phyloP scores from a whole-genome alignment of 2,888 invertebrate species.

The Teleiodes luculella region DNA sequence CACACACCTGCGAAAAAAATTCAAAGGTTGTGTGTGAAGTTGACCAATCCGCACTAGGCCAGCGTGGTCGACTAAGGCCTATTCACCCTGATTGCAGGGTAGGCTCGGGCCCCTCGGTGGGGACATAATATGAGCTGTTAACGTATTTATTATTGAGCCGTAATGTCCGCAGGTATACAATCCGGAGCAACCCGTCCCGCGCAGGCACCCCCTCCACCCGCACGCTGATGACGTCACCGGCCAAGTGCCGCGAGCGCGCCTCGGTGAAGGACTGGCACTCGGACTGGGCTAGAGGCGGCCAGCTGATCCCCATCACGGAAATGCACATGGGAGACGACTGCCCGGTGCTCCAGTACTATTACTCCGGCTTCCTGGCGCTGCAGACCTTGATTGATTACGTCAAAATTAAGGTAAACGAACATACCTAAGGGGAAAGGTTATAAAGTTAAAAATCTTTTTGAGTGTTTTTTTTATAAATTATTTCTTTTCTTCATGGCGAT shows the following conservation, averaged over 20 bases:
- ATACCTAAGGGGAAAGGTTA: too few relatives aligned
- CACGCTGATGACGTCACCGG: slow-evolving; percentile 81
- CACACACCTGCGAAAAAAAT: too few relatives aligned
- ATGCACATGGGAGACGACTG: slow-evolving; percentile 85
- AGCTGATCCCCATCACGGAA: slow-evolving; percentile 70
- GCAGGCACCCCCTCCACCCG: slow-evolving; percentile 82
- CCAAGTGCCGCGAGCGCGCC: slow-evolving; percentile 82
- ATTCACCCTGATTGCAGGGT: too few relatives aligned
- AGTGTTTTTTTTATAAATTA: too few relatives aligned
- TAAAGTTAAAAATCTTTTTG: too few relatives aligned
- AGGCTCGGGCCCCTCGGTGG: too few relatives aligned
- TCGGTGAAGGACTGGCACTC: slow-evolving; percentile 78
- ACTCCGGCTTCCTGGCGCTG: slow-evolving; percentile 85
- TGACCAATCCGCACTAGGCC: too few relatives aligned
- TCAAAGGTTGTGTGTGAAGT: too few relatives aligned
- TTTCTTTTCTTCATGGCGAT: too few relatives aligned
- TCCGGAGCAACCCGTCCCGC: slow-evolving; percentile 84
- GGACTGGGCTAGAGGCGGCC: slow-evolving; percentile 76
- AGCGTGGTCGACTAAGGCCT: too few relatives aligned
- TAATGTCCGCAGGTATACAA: slow-evolving; percentile 79
- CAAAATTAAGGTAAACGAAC: slow-evolving; percentile 83
- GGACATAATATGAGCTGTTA: too few relatives aligned
- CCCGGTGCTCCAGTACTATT: slow-evolving; percentile 86
- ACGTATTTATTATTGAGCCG: too few relatives aligned
- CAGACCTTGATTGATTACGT: slow-evolving; percentile 85